A percentile compares a stretch with the other conserved stretches of the same genome.
These are phyloP conservation scores for Isaurus tuberculatus DNA, from an alignment of 92 coral and sea anemone genomes.

Conservation along the genomic window DNA sequence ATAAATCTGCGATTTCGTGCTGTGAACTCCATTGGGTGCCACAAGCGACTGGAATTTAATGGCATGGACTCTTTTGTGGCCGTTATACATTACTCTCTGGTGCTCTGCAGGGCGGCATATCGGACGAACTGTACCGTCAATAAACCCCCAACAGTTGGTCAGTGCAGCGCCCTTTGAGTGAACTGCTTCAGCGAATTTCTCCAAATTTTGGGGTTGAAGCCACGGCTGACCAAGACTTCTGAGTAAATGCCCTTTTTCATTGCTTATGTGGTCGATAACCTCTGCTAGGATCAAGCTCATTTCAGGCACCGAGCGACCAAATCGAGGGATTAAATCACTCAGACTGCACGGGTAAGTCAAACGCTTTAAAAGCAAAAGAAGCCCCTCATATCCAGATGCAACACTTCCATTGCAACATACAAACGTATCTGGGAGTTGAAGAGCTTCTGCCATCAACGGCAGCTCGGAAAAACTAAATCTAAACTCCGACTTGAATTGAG, in stretches of 20 bases:
- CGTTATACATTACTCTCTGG: too few relatives aligned
- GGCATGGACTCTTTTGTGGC: too few relatives aligned
- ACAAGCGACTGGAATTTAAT: background rate
- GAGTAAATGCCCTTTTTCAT: background rate
- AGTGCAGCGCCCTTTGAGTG: background rate
- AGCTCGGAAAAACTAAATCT: slow-evolving; percentile 53
- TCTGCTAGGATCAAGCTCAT: slow-evolving; percentile 23
- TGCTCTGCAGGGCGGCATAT: background rate
- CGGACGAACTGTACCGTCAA: background rate
- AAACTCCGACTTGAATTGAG: slow-evolving; percentile 57
- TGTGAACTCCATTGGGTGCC: background rate
- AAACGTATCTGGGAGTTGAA: slow-evolving; percentile 53
- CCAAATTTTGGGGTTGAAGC: background rate
- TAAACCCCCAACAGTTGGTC: too few relatives aligned
- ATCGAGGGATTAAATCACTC: slow-evolving; percentile 62
- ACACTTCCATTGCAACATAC: slow-evolving; percentile 66
- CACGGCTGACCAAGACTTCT: background rate
- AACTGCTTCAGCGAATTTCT: background rate
- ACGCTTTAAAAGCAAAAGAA: slow-evolving; percentile 42
- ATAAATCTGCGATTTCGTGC: too few relatives aligned
- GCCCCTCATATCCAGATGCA: slow-evolving; percentile 61
- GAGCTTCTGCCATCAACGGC: slow-evolving; percentile 51
- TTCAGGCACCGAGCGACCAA: slow-evolving; percentile 69
- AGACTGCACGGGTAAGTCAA: slow-evolving; percentile 60
- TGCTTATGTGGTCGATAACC: background rate